phyloP scores from a whole-genome alignment of 2,888 invertebrate genomes.

The Branchipolynoe longqiensis region DNA sequence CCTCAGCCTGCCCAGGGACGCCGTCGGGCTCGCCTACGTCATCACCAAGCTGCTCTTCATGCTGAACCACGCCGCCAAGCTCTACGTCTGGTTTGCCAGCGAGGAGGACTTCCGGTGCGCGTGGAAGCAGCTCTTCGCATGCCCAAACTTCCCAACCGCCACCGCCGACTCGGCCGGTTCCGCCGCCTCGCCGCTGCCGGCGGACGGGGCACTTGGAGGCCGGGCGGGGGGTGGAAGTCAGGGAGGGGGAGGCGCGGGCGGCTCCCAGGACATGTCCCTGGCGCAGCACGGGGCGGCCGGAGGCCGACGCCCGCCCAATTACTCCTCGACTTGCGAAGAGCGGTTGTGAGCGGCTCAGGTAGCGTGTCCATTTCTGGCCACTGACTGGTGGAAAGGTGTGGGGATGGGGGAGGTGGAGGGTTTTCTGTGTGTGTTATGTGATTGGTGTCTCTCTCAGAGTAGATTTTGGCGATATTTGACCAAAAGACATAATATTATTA shows the following conservation, averaged over 20 bases:
- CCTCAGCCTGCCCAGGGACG: conserved; percentile 33
- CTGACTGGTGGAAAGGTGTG: too few relatives aligned
- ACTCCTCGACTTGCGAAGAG: conserved; percentile 26
- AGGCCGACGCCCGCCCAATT: conserved; percentile 21
- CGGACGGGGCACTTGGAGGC: too few relatives aligned
- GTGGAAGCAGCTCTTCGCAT: conserved; percentile 23
- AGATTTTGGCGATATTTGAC: too few relatives aligned
- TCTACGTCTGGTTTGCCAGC: conserved; percentile 51
- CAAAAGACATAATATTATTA: too few relatives aligned
- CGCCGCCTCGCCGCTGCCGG: conserved; percentile 10
- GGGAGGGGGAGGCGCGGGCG: not conserved
- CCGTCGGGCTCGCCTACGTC: conserved; percentile 41
- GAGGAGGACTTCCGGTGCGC: conserved; percentile 56
- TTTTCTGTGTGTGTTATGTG: too few relatives aligned
- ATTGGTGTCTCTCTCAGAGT: too few relatives aligned
- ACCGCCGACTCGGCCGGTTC: not conserved
- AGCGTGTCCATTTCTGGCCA: too few relatives aligned
- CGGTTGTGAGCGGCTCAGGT: conserved; percentile 15
- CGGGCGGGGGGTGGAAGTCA: too few relatives aligned
- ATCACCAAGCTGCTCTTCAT: conserved; percentile 54
- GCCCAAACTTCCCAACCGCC: not conserved
- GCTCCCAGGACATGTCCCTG: not conserved
- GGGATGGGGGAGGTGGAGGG: too few relatives aligned
- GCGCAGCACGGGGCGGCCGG: not conserved
- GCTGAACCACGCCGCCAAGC: conserved; percentile 62